Conservation (phyloP, 2,797 vertebrate species). For the Hippopotamyrus pictus region DNA sequence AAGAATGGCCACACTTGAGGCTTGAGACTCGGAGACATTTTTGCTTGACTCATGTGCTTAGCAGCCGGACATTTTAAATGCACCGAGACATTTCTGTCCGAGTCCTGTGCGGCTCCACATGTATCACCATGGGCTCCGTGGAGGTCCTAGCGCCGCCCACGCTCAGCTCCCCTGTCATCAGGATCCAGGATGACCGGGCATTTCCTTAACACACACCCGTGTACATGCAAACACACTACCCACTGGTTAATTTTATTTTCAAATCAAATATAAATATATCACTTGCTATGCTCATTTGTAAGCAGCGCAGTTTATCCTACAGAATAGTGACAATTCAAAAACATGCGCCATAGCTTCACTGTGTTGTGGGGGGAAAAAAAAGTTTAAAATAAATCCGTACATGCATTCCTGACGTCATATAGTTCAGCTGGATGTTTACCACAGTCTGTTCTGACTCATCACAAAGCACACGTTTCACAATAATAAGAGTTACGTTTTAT, state of each 20-base stretch:
- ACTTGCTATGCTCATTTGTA: neutral
- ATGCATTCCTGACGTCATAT: neutral
- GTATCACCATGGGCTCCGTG: neutral
- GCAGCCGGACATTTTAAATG: neutral
- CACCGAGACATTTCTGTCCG: neutral
- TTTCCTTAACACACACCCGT: neutral
- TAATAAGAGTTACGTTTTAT: neutral
- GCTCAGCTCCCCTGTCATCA: neutral
- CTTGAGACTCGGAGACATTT: neutral
- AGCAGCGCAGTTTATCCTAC: neutral
- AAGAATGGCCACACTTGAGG: neutral
- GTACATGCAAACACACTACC: neutral
- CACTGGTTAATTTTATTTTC: neutral
- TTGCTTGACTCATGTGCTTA: neutral
- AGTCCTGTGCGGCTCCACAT: neutral
- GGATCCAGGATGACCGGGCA: neutral
- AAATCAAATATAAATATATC: neutral
- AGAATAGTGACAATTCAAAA: neutral
- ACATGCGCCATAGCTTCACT: neutral
- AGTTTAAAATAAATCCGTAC: neutral
- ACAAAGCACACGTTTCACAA: neutral
- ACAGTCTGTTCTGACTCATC: neutral
- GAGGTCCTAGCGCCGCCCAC: constrained; percentile 17
- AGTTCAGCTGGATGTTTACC: neutral
- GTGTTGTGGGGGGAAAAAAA: neutral